These are phyloP conservation scores for Porphyrio hochstetteri DNA, from an alignment of 2,113 vertebrate genomes.

Conservation along the genomic window DNA sequence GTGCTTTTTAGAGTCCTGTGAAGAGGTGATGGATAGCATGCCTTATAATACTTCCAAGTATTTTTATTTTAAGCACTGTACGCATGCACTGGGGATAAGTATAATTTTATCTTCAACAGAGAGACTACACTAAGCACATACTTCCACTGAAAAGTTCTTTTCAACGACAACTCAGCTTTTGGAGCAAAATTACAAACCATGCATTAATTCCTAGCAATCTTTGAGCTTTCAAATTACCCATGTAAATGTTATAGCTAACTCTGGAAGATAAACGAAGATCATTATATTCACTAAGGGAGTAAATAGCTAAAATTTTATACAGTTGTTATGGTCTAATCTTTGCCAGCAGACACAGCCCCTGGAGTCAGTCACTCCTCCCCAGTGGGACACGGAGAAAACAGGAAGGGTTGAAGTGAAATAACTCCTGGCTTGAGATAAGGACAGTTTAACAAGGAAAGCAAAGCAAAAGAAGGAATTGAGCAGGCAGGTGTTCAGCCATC, in stretches of 20 bases:
- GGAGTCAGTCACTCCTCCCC: fast-evolving
- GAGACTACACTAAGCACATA: not conserved
- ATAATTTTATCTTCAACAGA: not conserved
- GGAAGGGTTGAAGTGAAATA: not conserved
- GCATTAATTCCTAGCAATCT: not conserved
- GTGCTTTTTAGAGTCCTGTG: not conserved
- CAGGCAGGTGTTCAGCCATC: not conserved
- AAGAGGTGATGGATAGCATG: not conserved
- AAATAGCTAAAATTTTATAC: not conserved
- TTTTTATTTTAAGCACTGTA: not conserved
- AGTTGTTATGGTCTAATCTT: not conserved
- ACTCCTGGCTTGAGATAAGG: not conserved
- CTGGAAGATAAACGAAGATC: not conserved
- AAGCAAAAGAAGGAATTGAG: not conserved
- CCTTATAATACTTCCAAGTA: not conserved
- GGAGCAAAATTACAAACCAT: not conserved
- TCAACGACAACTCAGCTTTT: not conserved
- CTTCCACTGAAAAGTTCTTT: not conserved
- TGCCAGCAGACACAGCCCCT: not conserved
- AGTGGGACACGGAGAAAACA: not conserved
- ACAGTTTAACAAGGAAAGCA: not conserved
- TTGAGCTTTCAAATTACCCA: not conserved
- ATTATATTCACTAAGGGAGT: not conserved
- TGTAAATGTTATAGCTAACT: not conserved
- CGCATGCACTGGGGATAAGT: not conserved